A percentile compares a stretch with the other conserved stretches of the same genome.
phyloP scores from a whole-genome alignment of 2,888 invertebrate genomes.

The Stenichneumon culpator region DNA sequence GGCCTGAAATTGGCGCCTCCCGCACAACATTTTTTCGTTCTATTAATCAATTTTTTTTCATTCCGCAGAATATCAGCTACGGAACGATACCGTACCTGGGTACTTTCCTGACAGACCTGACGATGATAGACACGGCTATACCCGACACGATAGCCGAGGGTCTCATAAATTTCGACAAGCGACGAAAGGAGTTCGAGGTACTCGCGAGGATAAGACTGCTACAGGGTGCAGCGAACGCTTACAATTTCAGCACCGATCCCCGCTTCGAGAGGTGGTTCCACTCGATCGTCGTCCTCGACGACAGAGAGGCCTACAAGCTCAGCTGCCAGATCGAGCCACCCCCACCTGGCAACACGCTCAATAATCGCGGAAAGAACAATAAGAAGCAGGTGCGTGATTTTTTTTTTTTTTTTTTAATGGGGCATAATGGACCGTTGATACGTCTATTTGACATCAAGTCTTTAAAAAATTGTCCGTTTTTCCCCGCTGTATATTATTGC shows the following conservation, averaged over 20 bases:
- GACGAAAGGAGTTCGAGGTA: slow-evolving; percentile 99
- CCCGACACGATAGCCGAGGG: slow-evolving; percentile 93
- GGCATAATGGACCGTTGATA: too few species aligned
- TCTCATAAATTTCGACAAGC: slow-evolving; percentile 99
- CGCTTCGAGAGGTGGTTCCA: slow-evolving; percentile 98
- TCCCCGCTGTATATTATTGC: too few species aligned
- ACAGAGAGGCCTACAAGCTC: slow-evolving; percentile 95
- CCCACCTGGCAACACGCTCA: slow-evolving; percentile 81
- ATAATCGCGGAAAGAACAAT: slow-evolving; percentile 78
- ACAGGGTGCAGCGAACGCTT: slow-evolving; percentile 98
- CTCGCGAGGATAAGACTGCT: slow-evolving; percentile 97
- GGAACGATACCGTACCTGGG: slow-evolving; percentile 99
- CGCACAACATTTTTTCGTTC: too few species aligned
- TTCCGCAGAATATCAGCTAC: slow-evolving; percentile 91
- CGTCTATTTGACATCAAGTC: too few species aligned
- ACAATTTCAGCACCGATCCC: slow-evolving; percentile 94
- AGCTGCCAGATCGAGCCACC: slow-evolving; percentile 96
- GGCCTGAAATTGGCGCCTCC: too few species aligned
- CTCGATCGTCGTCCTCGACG: slow-evolving; percentile 95
- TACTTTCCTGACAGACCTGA: slow-evolving; percentile 98
- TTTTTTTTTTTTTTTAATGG: too few species aligned
- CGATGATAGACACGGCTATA: slow-evolving; percentile 99
- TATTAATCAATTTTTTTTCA: slow-evolving; percentile 47
- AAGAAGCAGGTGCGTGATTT: slow-evolving; percentile 78
- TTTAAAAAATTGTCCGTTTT: too few species aligned